Percentiles rank a stretch among this genome's conserved stretches.
These are phyloP conservation scores for Enteromius radiatus DNA, from an alignment of 2,797 vertebrate genomes.

Conservation along the genomic window DNA sequence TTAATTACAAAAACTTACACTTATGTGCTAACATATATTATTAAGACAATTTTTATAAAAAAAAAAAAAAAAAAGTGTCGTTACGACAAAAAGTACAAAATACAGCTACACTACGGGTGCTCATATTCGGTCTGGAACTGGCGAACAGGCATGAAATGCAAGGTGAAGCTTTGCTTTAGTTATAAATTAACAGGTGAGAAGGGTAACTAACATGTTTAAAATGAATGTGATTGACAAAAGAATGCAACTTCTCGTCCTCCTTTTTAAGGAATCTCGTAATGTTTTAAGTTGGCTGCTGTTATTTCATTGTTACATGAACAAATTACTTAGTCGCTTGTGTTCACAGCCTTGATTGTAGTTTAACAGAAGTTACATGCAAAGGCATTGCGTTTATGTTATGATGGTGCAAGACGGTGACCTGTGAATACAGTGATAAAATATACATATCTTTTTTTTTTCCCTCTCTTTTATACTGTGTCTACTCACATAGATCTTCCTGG, in stretches of 20 bases:
- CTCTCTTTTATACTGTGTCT: constrained; percentile 29
- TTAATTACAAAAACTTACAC: constrained; percentile 90
- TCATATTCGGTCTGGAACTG: constrained; percentile 83
- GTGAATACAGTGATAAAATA: constrained; percentile 89
- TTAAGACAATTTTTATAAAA: constrained; percentile 86
- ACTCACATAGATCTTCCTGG: constrained; percentile 56
- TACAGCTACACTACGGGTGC: constrained; percentile 77
- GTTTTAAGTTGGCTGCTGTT: constrained; percentile 6
- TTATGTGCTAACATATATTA: constrained; percentile 91
- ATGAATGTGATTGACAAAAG: constrained; percentile 39
- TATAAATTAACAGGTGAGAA: constrained; percentile 77
- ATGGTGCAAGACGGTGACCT: constrained; percentile 79
- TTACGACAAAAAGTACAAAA: constrained; percentile 79
- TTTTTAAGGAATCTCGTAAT: constrained; percentile 2
- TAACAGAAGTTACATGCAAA: constrained; percentile 82
- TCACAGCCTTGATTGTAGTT: constrained; percentile 87
- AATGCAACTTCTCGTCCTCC: constrained; percentile 56
- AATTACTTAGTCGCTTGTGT: constrained; percentile 66
- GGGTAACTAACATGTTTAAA: constrained; percentile 56
- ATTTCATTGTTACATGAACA: constrained; percentile 8
- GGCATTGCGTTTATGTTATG: constrained; percentile 75
- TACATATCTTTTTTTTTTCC: constrained; percentile 71
- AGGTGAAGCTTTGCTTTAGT: constrained; percentile 82
- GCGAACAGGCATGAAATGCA: constrained; percentile 78
- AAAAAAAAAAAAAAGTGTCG: constrained; percentile 74